phyloP scores from a whole-genome alignment of 2,113 vertebrate species.

The Urocynchramus pylzowi region DNA sequence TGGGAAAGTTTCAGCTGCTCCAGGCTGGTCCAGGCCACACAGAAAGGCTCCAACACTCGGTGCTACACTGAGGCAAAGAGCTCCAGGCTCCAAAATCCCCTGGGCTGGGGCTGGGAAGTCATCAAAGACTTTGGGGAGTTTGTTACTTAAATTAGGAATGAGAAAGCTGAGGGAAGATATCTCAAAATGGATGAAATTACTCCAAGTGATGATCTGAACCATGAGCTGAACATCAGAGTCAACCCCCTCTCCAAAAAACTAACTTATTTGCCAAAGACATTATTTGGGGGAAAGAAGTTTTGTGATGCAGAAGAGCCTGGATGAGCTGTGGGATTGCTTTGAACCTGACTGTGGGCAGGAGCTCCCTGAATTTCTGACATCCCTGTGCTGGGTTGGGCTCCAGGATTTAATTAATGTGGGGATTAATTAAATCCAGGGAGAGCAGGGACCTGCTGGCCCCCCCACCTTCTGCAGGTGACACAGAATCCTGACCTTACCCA shows the following conservation, averaged over 20 bases:
- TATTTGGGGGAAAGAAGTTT: fast-evolving
- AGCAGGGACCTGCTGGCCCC: not conserved
- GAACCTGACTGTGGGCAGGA: not conserved
- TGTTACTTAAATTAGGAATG: not conserved
- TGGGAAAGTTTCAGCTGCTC: not conserved
- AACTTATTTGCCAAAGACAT: not conserved
- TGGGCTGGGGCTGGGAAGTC: not conserved
- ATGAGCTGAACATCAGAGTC: not conserved
- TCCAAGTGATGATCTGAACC: not conserved
- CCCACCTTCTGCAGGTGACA: not conserved
- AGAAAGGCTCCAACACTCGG: fast-evolving
- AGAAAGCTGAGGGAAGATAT: not conserved
- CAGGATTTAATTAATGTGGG: not conserved
- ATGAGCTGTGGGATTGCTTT: not conserved
- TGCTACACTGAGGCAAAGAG: not conserved
- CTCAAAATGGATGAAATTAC: not conserved
- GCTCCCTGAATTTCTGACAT: not conserved
- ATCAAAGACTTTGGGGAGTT: not conserved
- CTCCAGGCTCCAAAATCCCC: not conserved
- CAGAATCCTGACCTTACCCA: not conserved
- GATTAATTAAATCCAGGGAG: not conserved
- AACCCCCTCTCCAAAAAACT: not conserved
- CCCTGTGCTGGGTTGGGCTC: not conserved
- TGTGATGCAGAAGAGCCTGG: not conserved
- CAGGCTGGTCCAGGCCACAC: not conserved